Conservation (phyloP, 2,113 vertebrate genomes). For the Ictalurus punctatus region DNA sequence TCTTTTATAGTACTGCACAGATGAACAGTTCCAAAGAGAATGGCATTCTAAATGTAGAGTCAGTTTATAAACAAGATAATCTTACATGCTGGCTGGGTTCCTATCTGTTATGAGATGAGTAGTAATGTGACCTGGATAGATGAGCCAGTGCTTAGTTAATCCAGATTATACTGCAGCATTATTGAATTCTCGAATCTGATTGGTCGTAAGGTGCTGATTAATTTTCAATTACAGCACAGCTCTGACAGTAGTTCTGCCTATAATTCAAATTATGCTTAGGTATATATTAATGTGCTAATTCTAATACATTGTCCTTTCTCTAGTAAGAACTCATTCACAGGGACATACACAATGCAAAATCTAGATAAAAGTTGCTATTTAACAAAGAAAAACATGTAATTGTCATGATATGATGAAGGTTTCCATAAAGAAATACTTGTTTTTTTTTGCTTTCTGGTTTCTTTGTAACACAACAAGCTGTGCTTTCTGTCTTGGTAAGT, state of each 20-base stretch:
- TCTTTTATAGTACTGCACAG: constrained; percentile 59
- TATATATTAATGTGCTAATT: neutral
- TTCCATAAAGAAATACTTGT: neutral
- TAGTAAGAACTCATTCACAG: neutral
- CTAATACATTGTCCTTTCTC: neutral
- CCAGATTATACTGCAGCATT: neutral
- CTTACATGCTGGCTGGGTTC: neutral
- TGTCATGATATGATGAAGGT: neutral
- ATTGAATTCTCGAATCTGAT: neutral
- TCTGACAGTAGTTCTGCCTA: neutral
- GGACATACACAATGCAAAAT: neutral
- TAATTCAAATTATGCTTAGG: neutral
- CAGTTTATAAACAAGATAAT: neutral
- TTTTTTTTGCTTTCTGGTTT: neutral
- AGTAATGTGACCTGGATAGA: neutral
- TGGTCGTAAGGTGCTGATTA: neutral
- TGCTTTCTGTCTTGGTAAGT: neutral
- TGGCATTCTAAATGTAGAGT: neutral
- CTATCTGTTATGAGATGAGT: neutral
- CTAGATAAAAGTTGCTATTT: neutral
- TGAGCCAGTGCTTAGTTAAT: neutral
- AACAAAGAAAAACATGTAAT: neutral
- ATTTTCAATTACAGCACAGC: neutral
- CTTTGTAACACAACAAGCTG: neutral
- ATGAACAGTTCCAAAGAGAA: constrained; percentile 59